phyloP scores from a whole-genome alignment of 2,888 invertebrate genomes.

The Rhamnusium bicolor region DNA sequence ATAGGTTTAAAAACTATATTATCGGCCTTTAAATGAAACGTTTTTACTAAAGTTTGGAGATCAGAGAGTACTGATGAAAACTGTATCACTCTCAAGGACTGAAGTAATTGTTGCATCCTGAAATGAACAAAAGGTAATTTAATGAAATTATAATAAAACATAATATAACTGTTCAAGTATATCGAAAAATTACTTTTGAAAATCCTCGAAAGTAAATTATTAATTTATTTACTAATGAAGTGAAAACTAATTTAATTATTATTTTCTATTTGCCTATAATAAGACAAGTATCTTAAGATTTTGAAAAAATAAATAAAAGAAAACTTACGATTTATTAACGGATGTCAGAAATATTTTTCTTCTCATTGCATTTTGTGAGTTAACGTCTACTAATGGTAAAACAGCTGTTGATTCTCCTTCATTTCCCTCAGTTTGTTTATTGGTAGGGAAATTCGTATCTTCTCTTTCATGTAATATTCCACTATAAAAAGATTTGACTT shows the following conservation, averaged over 20 bases:
- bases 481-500: slow-evolving; percentile 78
- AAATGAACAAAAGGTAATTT: slow-evolving; percentile 41
- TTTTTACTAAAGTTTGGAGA: slow-evolving; percentile 74
- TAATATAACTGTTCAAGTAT: too few relatives aligned
- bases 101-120: slow-evolving; percentile 60
- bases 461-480: slow-evolving; percentile 72
- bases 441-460: slow-evolving; percentile 57
- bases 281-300: too few relatives aligned
- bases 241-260: too few relatives aligned
- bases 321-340: slow-evolving; percentile 76
- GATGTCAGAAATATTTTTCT: slow-evolving; percentile 80
- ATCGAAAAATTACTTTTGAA: too few relatives aligned
- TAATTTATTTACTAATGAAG: too few relatives aligned
- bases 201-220: too few relatives aligned
- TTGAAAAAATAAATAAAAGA: slow-evolving; percentile 12
- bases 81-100: slow-evolving; percentile 49
- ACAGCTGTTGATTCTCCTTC: slow-evolving; percentile 69
- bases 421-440: slow-evolving; percentile 53
- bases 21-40: slow-evolving; percentile 79
- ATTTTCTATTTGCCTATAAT: too few relatives aligned
- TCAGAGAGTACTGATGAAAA: slow-evolving; percentile 65
- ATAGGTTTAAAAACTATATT: slow-evolving; percentile 83
- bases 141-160: too few relatives aligned
- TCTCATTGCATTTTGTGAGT: slow-evolving; percentile 79
- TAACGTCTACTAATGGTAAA: slow-evolving; percentile 79